Evolutionary conservation across 2,797 vertebrate species (phyloP), one percentile per base, ranked within the genome.

Genomic region (Clarias laeviceps): DNA sequence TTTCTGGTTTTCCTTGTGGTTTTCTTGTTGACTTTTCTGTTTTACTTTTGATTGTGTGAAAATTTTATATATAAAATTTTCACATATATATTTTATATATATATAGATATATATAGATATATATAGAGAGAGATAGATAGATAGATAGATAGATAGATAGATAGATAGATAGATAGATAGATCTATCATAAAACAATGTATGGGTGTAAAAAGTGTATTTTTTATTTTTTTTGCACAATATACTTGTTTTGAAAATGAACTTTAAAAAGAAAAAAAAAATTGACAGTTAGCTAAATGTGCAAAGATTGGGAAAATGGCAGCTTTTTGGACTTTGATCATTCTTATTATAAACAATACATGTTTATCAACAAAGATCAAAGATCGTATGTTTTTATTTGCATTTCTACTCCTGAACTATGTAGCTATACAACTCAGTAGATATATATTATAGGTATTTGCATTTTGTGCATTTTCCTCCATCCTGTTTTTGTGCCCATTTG

Each of bases 221-320:
- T 62, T 62, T 2, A 29, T 27, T 24, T 34, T 34, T 80, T 45
- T 64, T 0, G n/a, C 8, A 50, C 45, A 65, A 6, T 45, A 80
- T 17, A 18, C 17, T 65, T 50, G 15, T 50, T 45, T 24, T 27
- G 24, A 14, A 64, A 64, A n/a, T 40, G 5, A 79, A 80, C 15
- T 40, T 5, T 27, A 64, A 45, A 5, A 50, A n/a, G 24, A 1
- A 3, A 20, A 40, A 27, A 64, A n/a, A 37, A 37, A 37, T 34
- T 65, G 54, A 59, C 74, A 37, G 17, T 50, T 80, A 18, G 59
- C n/a, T 50, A 62, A 17, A 79, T 66, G 37, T 54, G 79, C 34
- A 65, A 65, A 27, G 11, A 65, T 50, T 64, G n/a, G 9, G n/a
- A 80, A 29, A 65, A 79, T 18, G 34, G 77, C 78, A 78, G 56